Percentiles rank a stretch among this genome's conserved stretches.
These are phyloP conservation scores for Porites cylindrica DNA, from an alignment of 92 coral and sea anemone species.

Conservation along the genomic window DNA sequence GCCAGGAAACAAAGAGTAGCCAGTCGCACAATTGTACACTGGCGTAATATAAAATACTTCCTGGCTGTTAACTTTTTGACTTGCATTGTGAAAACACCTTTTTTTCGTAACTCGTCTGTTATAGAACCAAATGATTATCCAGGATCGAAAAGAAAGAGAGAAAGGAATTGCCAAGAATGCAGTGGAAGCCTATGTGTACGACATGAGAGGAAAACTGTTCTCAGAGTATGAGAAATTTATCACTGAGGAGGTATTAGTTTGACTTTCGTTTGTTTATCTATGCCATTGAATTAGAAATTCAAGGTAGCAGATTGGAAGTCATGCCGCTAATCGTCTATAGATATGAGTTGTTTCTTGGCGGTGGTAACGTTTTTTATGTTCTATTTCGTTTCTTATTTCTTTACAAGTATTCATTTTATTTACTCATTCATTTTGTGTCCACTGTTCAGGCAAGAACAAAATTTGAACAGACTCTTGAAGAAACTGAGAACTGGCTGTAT, in stretches of 20 bases:
- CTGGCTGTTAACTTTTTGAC: background rate
- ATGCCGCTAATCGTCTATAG: background rate
- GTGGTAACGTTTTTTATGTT: too few species aligned
- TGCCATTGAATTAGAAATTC: background rate
- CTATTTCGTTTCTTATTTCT: too few species aligned
- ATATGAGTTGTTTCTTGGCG: too few species aligned
- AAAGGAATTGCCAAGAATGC: slow-evolving; percentile 88
- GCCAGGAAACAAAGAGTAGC: too few species aligned
- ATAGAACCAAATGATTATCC: slow-evolving; percentile 86
- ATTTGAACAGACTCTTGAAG: slow-evolving; percentile 68
- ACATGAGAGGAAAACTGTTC: slow-evolving; percentile 78
- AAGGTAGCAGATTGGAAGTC: background rate
- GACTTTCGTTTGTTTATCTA: background rate
- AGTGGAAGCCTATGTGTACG: slow-evolving; percentile 91
- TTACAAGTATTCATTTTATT: too few species aligned
- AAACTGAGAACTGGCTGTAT: slow-evolving; percentile 93
- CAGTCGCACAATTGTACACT: too few species aligned
- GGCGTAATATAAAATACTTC: too few species aligned
- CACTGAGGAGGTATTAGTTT: slow-evolving; percentile 68
- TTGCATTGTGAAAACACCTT: background rate
- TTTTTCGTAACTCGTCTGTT: background rate
- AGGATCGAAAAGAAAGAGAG: slow-evolving; percentile 88
- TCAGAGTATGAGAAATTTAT: slow-evolving; percentile 77
- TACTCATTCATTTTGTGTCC: background rate
- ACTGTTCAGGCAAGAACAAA: slow-evolving; percentile 69